Percentiles rank a stretch among this genome's conserved stretches.
Evolutionary conservation across 2,113 vertebrate species (phyloP).

Genomic region (Eretmochelys imbricata): DNA sequence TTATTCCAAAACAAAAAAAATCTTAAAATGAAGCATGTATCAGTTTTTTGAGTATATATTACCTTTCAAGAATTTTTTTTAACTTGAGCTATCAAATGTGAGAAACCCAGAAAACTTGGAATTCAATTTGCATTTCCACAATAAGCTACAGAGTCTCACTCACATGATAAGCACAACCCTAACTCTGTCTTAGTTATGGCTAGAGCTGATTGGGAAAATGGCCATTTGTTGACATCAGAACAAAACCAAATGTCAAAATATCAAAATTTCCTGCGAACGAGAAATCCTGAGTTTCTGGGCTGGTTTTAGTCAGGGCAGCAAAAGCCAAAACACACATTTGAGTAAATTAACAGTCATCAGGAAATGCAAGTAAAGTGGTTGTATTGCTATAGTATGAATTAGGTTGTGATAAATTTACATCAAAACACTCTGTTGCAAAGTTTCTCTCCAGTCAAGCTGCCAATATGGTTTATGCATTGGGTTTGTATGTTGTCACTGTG

Average conservation of each 20-base stretch:
- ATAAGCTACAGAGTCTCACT: neutral
- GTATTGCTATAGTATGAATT: neutral
- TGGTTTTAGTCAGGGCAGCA: neutral
- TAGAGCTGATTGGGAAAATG: neutral
- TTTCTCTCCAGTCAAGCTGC: neutral
- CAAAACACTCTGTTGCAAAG: neutral
- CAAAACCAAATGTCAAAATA: neutral
- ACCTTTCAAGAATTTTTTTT: neutral
- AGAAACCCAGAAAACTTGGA: neutral
- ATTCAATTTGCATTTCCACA: neutral
- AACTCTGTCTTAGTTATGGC: neutral
- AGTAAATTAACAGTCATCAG: neutral
- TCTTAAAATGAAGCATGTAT: neutral
- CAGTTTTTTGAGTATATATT: neutral
- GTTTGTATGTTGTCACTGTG: neutral
- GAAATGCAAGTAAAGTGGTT: neutral
- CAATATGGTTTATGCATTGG: neutral
- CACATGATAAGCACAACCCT: neutral
- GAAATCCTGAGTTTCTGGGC: neutral
- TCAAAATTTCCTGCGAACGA: neutral
- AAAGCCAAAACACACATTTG: neutral
- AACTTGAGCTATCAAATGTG: neutral
- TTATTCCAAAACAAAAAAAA: neutral
- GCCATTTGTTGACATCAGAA: neutral
- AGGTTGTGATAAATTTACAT: neutral